phyloP scores from a whole-genome alignment of 2,888 invertebrate species.

The Listrodromus nycthemerus region DNA sequence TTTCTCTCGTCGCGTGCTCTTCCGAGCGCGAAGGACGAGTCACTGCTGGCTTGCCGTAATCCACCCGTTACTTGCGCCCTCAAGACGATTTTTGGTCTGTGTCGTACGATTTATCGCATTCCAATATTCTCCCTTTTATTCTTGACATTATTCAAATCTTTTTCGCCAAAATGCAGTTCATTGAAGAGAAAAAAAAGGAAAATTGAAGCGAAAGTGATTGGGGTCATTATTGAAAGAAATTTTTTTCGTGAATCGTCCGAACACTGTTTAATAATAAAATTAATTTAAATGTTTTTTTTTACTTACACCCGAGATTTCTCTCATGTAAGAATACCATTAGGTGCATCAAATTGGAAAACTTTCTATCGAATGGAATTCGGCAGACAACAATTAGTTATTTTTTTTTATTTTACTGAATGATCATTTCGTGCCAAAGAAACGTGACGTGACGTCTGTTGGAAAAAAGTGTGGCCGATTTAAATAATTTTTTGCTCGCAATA shows the following conservation, averaged over 20 bases:
- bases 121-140: not conserved
- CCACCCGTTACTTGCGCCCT: conserved; percentile 11
- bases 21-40: conserved; percentile 51
- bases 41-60: not conserved
- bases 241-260: not conserved
- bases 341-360: not conserved
- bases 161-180: not conserved
- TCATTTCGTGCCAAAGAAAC: not conserved
- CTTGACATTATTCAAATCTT: not conserved
- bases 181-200: not conserved
- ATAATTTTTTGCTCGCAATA: not conserved
- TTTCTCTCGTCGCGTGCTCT: conserved; percentile 57
- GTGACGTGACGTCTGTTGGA: not conserved
- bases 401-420: not conserved
- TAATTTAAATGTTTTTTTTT: not conserved
- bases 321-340: not conserved
- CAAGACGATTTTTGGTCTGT: conserved; percentile 9
- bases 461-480: not conserved
- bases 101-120: not conserved
- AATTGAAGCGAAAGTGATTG: not conserved
- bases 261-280: not conserved
- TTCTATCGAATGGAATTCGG: not conserved
- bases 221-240: no score
- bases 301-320: not conserved
- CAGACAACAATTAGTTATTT: not conserved